These are phyloP conservation scores for Rhombomys opimus DNA, from an alignment of 2,113 vertebrate species.

Conservation along the genomic window DNA sequence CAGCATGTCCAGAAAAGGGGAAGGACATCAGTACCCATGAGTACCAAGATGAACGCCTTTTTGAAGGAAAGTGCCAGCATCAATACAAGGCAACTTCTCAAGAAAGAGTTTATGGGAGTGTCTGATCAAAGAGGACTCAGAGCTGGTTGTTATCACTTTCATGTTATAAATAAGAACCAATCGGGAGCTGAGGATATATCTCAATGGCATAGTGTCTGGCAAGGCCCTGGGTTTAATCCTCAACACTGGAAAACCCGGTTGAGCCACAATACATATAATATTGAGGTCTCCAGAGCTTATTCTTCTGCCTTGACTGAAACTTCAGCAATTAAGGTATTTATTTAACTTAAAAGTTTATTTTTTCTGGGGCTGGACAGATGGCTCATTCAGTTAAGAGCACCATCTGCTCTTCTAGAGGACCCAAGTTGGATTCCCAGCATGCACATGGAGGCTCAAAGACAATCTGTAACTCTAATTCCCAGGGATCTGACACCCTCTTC, in stretches of 20 bases:
- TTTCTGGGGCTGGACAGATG: not conserved
- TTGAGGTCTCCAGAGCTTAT: not conserved
- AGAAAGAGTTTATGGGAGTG: not conserved
- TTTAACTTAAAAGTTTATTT: not conserved
- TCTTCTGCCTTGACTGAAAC: not conserved
- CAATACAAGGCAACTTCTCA: not conserved
- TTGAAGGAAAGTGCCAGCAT: not conserved
- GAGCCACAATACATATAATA: not conserved
- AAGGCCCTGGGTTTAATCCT: not conserved
- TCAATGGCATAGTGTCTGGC: not conserved
- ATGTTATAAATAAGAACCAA: not conserved
- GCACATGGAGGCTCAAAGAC: not conserved
- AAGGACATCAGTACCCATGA: not conserved
- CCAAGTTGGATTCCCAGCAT: not conserved
- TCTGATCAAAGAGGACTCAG: conserved; percentile 15
- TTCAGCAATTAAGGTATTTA: not conserved
- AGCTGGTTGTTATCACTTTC: not conserved
- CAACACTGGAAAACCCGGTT: not conserved
- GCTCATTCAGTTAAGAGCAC: not conserved
- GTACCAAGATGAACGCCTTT: not conserved
- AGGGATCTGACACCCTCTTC: not conserved
- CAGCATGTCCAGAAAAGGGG: not conserved
- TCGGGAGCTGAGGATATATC: not conserved
- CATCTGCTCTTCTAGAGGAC: not conserved
- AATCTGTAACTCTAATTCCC: not conserved